A percentile compares a stretch with the other conserved stretches of the same genome.
Evolutionary conservation across 2,888 invertebrate species (phyloP).

Genomic region (Trimorus sp.): DNA sequence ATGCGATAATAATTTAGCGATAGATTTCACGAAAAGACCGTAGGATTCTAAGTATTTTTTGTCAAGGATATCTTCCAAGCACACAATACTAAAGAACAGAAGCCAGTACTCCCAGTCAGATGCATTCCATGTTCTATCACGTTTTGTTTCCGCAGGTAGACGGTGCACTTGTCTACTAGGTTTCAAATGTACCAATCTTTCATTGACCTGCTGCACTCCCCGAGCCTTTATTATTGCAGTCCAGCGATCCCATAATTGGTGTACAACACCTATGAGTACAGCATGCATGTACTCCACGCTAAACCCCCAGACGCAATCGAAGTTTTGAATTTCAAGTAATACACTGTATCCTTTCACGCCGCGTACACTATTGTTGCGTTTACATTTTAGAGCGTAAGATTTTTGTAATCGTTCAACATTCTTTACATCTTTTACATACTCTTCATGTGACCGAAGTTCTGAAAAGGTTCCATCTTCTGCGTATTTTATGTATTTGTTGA

Average conservation of each 20-base stretch:
- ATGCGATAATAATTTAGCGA: conserved; percentile 17
- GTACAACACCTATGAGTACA: conserved; percentile 42
- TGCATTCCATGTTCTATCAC: conserved; percentile 38
- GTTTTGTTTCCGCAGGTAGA: conserved; percentile 19
- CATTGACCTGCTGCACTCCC: background rate
- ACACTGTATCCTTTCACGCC: conserved; percentile 21
- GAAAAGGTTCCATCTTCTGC: background rate
- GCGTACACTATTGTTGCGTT: background rate
- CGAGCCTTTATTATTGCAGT: background rate
- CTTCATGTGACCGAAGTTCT: background rate
- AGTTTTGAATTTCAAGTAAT: conserved; percentile 15
- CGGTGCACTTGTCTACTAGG: conserved; percentile 26
- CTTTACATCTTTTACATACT: conserved; percentile 18
- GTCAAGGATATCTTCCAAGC: conserved; percentile 27
- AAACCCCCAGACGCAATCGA: conserved; percentile 60
- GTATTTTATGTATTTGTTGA: conserved; percentile 16
- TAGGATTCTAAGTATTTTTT: conserved; percentile 21
- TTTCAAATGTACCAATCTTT: conserved; percentile 18
- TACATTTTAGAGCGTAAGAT: background rate
- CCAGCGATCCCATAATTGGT: conserved; percentile 44
- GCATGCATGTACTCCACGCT: conserved; percentile 56
- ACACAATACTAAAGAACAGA: conserved; percentile 51
- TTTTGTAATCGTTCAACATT: background rate
- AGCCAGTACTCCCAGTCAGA: conserved; percentile 59
- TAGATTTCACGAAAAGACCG: conserved; percentile 34